phyloP scores from a whole-genome alignment of 2,113 vertebrate species.

The Microcebus griseorufus region DNA sequence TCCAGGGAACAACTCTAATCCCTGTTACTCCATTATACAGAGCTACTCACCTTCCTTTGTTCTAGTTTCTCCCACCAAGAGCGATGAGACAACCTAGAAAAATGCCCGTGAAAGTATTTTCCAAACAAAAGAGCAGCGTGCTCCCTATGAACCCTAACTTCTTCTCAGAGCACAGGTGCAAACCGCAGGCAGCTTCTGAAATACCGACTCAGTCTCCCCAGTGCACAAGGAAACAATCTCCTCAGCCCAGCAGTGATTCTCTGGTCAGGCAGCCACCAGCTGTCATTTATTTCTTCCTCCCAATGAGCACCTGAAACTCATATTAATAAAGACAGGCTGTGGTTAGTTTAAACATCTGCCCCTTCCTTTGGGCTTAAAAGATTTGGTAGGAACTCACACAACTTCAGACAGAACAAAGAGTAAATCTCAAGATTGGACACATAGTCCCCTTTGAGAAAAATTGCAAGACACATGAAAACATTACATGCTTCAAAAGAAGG shows the following conservation, averaged over 20 bases:
- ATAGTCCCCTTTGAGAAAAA: background rate
- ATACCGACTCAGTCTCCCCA: background rate
- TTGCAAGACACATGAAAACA: background rate
- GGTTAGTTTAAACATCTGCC: background rate
- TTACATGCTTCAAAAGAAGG: background rate
- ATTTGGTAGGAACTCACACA: background rate
- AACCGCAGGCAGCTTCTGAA: background rate
- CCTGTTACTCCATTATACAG: background rate
- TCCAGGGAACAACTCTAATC: background rate
- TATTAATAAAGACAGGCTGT: conserved; percentile 2
- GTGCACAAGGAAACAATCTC: background rate
- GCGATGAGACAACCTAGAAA: background rate
- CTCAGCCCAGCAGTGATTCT: background rate
- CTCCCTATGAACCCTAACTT: background rate
- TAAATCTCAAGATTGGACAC: background rate
- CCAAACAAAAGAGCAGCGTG: conserved; percentile 44
- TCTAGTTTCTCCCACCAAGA: background rate
- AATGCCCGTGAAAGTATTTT: background rate
- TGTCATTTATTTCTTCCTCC: background rate
- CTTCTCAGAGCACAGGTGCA: conserved; percentile 20
- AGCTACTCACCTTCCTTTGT: background rate
- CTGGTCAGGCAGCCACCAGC: background rate
- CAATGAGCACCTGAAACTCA: background rate
- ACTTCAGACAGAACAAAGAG: conserved; percentile 31
- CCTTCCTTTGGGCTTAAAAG: background rate